These are phyloP conservation scores for Anagyrus pseudococci DNA, from an alignment of 2,888 invertebrate genomes.

Conservation along the genomic window DNA sequence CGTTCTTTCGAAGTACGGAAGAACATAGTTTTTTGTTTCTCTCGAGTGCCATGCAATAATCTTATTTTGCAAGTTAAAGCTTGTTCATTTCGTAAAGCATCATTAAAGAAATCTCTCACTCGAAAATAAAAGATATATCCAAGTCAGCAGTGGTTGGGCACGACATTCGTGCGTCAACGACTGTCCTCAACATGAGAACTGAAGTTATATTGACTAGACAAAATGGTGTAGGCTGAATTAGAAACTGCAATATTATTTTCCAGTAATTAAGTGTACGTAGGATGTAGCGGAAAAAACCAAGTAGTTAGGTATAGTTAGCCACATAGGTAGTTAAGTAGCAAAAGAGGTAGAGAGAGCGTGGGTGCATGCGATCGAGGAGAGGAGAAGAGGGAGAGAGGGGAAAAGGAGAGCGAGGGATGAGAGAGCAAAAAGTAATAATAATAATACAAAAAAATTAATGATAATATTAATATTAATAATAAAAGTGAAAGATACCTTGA, in stretches of 20 bases:
- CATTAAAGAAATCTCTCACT: constrained; percentile 30
- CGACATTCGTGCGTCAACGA: constrained; percentile 29
- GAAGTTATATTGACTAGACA: constrained; percentile 21
- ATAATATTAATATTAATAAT: constrained; percentile 16
- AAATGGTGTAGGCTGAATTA: constrained; percentile 32
- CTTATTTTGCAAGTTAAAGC: constrained; percentile 27
- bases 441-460: constrained; percentile 7
- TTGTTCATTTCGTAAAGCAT: constrained; percentile 20
- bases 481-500: constrained; percentile 32
- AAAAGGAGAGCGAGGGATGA: constrained; percentile 6
- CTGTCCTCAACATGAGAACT: constrained; percentile 29
- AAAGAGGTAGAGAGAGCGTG: constrained; percentile 17
- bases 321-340: constrained; percentile 31
- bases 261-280: constrained; percentile 38
- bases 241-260: constrained; percentile 37
- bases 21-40: constrained; percentile 18
- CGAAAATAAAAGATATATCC: constrained; percentile 16
- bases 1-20: constrained; percentile 13
- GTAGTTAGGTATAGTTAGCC: constrained; percentile 35
- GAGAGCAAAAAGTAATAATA: neutral
- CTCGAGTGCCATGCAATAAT: constrained; percentile 36
- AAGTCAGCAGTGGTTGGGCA: constrained; percentile 23
- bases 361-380: constrained; percentile 6
- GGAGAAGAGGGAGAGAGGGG: neutral
- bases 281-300: constrained; percentile 25